Percentiles rank a stretch among this genome's conserved stretches.
These are phyloP conservation scores for Andrena marginata DNA, from an alignment of 2,888 invertebrate genomes.

Conservation along the genomic window DNA sequence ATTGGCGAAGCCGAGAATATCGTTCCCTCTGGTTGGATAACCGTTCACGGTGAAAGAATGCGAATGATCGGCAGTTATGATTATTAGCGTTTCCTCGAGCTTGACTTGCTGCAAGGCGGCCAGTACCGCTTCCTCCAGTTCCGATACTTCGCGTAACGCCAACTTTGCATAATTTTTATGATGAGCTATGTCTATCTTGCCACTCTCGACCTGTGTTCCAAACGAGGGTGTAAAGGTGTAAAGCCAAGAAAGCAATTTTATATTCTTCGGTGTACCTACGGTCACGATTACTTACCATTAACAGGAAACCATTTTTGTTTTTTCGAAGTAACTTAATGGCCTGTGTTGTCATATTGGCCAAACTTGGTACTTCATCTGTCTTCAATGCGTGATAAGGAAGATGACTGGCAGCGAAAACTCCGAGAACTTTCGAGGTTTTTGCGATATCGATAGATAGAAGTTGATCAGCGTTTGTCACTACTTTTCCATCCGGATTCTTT, in stretches of 20 bases:
- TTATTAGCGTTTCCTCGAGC: slow-evolving; percentile 88
- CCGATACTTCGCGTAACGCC: slow-evolving; percentile 89
- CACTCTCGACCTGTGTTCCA: slow-evolving; percentile 86
- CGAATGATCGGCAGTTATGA: slow-evolving; percentile 89
- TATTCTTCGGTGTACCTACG: no score
- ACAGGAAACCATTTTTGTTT: slow-evolving; percentile 86
- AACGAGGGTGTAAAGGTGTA: background rate
- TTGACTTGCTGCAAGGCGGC: slow-evolving; percentile 86
- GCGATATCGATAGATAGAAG: slow-evolving; percentile 84
- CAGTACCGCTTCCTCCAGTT: slow-evolving; percentile 88
- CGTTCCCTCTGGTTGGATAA: slow-evolving; percentile 87
- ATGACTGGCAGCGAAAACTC: slow-evolving; percentile 87
- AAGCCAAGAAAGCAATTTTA: no score
- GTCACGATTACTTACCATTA: slow-evolving; percentile 84
- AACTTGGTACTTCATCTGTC: slow-evolving; percentile 85
- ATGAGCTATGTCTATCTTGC: slow-evolving; percentile 88
- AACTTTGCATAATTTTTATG: slow-evolving; percentile 88
- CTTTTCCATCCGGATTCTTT: slow-evolving; percentile 81
- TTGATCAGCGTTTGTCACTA: slow-evolving; percentile 84
- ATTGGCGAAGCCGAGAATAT: slow-evolving; percentile 86
- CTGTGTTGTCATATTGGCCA: slow-evolving; percentile 87
- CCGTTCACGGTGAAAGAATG: slow-evolving; percentile 88
- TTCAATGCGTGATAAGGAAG: slow-evolving; percentile 87
- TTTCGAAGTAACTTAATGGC: slow-evolving; percentile 86
- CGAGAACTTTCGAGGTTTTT: slow-evolving; percentile 85